Percentiles rank a stretch among this genome's conserved stretches.
Evolutionary conservation across 2,113 vertebrate species (phyloP).

Genomic region (Noturus placidus): DNA sequence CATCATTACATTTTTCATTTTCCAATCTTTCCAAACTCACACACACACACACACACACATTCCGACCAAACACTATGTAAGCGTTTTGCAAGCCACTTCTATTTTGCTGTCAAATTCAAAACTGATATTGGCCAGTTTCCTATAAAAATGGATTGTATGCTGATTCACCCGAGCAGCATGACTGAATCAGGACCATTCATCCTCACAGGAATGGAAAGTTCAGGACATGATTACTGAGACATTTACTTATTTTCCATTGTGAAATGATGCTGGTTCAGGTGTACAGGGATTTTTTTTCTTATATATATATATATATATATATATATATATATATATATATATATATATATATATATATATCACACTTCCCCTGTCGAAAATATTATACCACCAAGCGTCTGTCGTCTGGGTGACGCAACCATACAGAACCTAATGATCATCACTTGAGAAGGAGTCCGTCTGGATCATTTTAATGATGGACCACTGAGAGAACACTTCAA

Average conservation of each 20-base stretch:
- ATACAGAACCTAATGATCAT: background rate
- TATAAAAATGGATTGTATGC: conserved; percentile 8
- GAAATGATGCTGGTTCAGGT: background rate
- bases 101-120: conserved; percentile 25
- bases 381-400: background rate
- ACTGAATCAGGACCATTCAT: conserved; percentile 12
- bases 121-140: conserved; percentile 24
- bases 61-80: conserved; percentile 29
- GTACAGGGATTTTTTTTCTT: background rate
- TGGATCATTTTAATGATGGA: background rate
- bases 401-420: background rate
- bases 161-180: background rate
- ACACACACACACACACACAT: background rate
- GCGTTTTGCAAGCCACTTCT: conserved; percentile 25
- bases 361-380: background rate
- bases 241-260: conserved; percentile 15
- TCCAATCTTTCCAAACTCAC: background rate
- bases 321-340: too few species aligned
- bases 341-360: too few species aligned
- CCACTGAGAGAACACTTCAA: background rate
- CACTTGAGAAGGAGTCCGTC: background rate
- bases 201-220: background rate
- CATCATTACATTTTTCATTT: conserved; percentile 29
- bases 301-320: too few species aligned
- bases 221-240: conserved; percentile 7